A percentile compares a stretch with the other conserved stretches of the same genome.
phyloP scores from a whole-genome alignment of 37 sponge, comb jelly and placozoan species.

The Cladorhizidae sp. region DNA sequence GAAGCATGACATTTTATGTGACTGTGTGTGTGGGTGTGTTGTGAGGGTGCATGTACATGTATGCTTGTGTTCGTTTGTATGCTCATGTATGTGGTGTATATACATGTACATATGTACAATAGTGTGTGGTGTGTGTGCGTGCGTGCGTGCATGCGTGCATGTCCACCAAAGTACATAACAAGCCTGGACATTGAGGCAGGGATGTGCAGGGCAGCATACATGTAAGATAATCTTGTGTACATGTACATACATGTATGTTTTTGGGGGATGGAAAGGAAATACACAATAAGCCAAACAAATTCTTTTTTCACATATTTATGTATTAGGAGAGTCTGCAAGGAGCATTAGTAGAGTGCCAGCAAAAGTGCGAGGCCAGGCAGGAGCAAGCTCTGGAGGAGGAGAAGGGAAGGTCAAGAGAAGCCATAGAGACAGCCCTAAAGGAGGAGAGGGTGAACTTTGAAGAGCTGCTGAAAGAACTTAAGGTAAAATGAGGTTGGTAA shows the following conservation, averaged over 20 bases:
- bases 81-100: too few species aligned
- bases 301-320: neutral
- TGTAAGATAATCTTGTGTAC: neutral
- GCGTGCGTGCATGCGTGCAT: too few species aligned
- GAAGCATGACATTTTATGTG: too few species aligned
- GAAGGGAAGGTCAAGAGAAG: slow-evolving; percentile 9
- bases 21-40: too few species aligned
- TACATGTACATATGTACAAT: too few species aligned
- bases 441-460: slow-evolving; percentile 50
- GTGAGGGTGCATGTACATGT: too few species aligned
- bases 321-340: slow-evolving; percentile 31
- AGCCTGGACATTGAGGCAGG: too few species aligned
- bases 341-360: slow-evolving; percentile 31
- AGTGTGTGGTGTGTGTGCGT: too few species aligned
- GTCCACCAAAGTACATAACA: too few species aligned
- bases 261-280: neutral
- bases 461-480: slow-evolving; percentile 21
- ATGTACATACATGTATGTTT: neutral
- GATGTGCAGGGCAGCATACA: too few species aligned
- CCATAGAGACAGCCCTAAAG: slow-evolving; percentile 21
- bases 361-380: slow-evolving; percentile 24
- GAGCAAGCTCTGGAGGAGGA: slow-evolving; percentile 67
- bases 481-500: slow-evolving; percentile 11
- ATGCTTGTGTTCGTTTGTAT: too few species aligned
- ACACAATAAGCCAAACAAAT: neutral